A percentile compares a stretch with the other conserved stretches of the same genome.
These are phyloP conservation scores for Thamnophis sirtalis DNA, from an alignment of 2,113 vertebrate genomes.

Conservation along the genomic window DNA sequence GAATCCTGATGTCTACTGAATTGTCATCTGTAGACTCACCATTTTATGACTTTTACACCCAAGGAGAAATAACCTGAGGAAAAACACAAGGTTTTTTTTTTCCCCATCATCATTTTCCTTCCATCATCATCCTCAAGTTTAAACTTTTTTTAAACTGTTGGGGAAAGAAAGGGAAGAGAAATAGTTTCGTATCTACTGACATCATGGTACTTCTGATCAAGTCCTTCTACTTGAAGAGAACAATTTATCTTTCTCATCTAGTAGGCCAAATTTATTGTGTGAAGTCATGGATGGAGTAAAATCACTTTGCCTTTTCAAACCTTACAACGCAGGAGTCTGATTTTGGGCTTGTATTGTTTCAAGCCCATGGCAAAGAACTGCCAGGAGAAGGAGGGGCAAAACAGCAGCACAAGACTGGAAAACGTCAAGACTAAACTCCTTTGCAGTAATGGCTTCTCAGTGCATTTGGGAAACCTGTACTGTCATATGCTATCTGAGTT, in stretches of 20 bases:
- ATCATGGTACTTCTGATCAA: neutral
- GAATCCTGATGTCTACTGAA: neutral
- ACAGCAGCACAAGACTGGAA: neutral
- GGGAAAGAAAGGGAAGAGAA: neutral
- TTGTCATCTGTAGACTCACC: neutral
- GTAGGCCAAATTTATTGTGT: neutral
- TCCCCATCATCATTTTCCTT: neutral
- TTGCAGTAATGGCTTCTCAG: neutral
- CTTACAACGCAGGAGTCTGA: neutral
- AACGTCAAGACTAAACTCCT: neutral
- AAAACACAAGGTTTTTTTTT: neutral
- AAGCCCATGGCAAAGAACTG: neutral
- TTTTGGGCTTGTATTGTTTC: neutral
- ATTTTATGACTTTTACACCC: neutral
- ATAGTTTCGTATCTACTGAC: neutral
- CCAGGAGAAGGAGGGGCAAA: neutral
- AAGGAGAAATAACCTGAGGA: neutral
- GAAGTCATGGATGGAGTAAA: neutral
- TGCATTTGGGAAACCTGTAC: neutral
- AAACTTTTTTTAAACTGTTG: neutral
- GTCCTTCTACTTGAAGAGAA: neutral
- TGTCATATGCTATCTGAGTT: neutral
- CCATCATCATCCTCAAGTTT: neutral
- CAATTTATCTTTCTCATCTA: neutral
- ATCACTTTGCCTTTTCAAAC: neutral